A percentile compares a stretch with the other conserved stretches of the same genome.
These are phyloP conservation scores for Hypomecis punctinalis DNA, from an alignment of 2,888 invertebrate genomes.

Conservation along the genomic window DNA sequence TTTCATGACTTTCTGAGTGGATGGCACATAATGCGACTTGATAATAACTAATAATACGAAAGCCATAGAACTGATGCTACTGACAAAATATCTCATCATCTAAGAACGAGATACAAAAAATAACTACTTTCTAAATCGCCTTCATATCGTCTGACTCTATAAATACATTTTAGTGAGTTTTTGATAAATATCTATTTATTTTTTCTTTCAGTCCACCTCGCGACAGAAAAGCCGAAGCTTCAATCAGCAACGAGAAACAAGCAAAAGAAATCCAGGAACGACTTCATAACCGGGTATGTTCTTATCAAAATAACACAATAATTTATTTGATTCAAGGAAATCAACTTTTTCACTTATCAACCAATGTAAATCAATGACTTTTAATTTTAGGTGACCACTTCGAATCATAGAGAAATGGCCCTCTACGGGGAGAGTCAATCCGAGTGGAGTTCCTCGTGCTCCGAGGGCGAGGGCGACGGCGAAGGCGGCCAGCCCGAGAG, in stretches of 20 bases:
- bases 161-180: background rate
- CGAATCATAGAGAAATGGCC: conserved; percentile 75
- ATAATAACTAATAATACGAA: too few species aligned
- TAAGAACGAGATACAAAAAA: too few species aligned
- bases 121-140: too few species aligned
- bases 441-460: conserved; percentile 90
- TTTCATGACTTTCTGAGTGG: too few species aligned
- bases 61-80: too few species aligned
- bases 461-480: conserved; percentile 83
- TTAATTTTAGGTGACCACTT: conserved; percentile 63
- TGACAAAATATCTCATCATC: too few species aligned
- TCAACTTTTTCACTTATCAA: too few species aligned
- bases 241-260: conserved; percentile 64
- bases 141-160: background rate
- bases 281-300: conserved; percentile 72
- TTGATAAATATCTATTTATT: background rate
- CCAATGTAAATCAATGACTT: too few species aligned
- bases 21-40: too few species aligned
- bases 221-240: conserved; percentile 64
- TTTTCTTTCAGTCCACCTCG: conserved; percentile 58
- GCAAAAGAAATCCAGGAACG: conserved; percentile 71
- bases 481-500: conserved; percentile 86
- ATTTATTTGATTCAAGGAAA: too few species aligned
- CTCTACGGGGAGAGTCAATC: conserved; percentile 89
- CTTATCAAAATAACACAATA: too few species aligned